A percentile compares a stretch with the other conserved stretches of the same genome.
Conservation (phyloP, 2,888 invertebrate genomes). For the Mechanitis mazaeus region DNA sequence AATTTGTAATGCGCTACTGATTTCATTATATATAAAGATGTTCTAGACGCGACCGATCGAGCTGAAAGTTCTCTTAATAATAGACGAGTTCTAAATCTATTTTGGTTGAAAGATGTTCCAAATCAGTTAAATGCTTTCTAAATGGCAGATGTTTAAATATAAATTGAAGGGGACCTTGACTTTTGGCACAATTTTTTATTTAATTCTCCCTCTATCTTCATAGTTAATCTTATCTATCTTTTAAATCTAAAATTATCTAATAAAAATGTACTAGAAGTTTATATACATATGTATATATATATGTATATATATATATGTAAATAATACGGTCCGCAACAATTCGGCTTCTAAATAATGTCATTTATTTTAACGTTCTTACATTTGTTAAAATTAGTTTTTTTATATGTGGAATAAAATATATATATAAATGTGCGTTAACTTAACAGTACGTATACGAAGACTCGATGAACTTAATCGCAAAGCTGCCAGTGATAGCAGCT, state of each 20-base stretch:
- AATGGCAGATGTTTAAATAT: conserved; percentile 5
- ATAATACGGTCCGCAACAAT: no score
- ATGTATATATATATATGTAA: no score
- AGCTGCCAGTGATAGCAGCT: conserved; percentile 94
- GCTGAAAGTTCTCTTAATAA: conserved; percentile 1
- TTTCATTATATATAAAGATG: not conserved
- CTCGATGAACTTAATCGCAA: conserved; percentile 95
- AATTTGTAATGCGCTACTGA: not conserved
- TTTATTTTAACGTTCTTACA: no score
- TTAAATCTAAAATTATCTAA: no score
- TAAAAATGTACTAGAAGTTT: no score
- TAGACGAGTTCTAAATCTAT: not conserved
- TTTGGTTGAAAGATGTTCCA: not conserved
- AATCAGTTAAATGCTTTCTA: conserved; percentile 5
- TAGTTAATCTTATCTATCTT: no score
- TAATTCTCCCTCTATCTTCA: not conserved
- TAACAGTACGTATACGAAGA: conserved; percentile 88
- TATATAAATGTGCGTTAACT: conserved; percentile 3
- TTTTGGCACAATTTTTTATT: not conserved
- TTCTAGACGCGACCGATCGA: not conserved
- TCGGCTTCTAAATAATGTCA: no score
- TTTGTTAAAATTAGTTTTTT: no score
- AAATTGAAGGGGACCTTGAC: not conserved
- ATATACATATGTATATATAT: no score
- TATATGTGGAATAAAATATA: no score